Evolutionary conservation across 2,888 invertebrate genomes (phyloP).

Genomic region (Linnaemya tessellans): DNA sequence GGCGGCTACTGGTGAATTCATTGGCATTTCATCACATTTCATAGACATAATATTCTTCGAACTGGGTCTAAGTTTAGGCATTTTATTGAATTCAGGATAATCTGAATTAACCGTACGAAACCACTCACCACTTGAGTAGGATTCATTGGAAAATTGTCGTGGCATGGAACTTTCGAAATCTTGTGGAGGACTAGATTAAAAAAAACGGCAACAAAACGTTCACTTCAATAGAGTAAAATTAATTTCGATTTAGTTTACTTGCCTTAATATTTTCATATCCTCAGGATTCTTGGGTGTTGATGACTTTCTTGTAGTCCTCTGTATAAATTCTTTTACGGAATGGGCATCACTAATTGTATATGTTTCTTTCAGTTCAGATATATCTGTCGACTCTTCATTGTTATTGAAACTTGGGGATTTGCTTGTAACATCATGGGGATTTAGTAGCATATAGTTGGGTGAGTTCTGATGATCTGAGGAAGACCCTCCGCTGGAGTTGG

Average conservation of each 20-base stretch:
- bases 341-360: slow-evolving; percentile 72
- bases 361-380: slow-evolving; percentile 71
- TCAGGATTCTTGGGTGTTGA: slow-evolving; percentile 75
- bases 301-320: slow-evolving; percentile 75
- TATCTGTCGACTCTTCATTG: slow-evolving; percentile 60
- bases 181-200: slow-evolving; percentile 45
- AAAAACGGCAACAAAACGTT: neutral
- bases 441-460: slow-evolving; percentile 79
- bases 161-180: slow-evolving; percentile 10
- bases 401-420: slow-evolving; percentile 75
- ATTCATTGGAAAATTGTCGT: slow-evolving; percentile 77
- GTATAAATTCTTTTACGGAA: slow-evolving; percentile 73
- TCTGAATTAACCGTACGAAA: slow-evolving; percentile 79
- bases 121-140: slow-evolving; percentile 81
- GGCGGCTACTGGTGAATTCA: slow-evolving; percentile 81
- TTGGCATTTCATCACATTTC: slow-evolving; percentile 80
- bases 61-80: slow-evolving; percentile 82
- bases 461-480: slow-evolving; percentile 79
- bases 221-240: neutral
- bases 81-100: slow-evolving; percentile 82
- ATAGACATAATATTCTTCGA: slow-evolving; percentile 83
- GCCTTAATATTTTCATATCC: slow-evolving; percentile 77
- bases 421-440: slow-evolving; percentile 76
- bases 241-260: slow-evolving; percentile 46
- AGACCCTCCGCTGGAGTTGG: slow-evolving; percentile 80